These are phyloP conservation scores for Archivesica marissinica DNA, from an alignment of 1,140 invertebrate genomes.

Conservation along the genomic window DNA sequence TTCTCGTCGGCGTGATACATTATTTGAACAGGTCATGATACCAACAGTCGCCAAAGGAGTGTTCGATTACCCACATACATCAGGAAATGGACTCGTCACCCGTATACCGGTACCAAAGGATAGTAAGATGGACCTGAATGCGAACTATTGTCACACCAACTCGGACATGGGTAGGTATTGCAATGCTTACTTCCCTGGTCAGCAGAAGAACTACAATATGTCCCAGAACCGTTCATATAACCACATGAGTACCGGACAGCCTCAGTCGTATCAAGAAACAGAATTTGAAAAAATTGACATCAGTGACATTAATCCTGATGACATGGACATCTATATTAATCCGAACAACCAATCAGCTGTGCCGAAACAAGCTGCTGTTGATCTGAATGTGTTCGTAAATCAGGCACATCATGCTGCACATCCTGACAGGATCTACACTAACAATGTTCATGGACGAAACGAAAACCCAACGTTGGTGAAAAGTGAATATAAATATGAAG, in stretches of 20 bases:
- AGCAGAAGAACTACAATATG: not conserved
- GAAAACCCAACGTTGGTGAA: not conserved
- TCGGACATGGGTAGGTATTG: too few relatives aligned
- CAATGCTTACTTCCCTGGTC: not conserved
- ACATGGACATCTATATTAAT: conserved; percentile 25
- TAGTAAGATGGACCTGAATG: not conserved
- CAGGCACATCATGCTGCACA: not conserved
- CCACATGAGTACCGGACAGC: not conserved
- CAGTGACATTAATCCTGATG: not conserved
- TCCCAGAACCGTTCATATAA: not conserved
- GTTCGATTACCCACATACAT: not conserved
- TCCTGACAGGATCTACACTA: not conserved
- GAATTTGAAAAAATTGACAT: not conserved
- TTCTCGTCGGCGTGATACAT: not conserved
- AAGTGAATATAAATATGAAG: not conserved
- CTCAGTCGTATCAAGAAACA: not conserved
- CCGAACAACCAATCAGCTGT: not conserved
- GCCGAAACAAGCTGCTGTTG: not conserved
- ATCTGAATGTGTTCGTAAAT: not conserved
- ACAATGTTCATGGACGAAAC: not conserved
- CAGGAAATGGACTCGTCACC: not conserved
- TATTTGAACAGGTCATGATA: not conserved
- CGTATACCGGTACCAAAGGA: conserved; percentile 9
- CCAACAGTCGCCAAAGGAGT: not conserved
- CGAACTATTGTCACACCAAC: not conserved